phyloP scores from a whole-genome alignment of 1,140 invertebrate genomes.

The Melitaea cinxia region DNA sequence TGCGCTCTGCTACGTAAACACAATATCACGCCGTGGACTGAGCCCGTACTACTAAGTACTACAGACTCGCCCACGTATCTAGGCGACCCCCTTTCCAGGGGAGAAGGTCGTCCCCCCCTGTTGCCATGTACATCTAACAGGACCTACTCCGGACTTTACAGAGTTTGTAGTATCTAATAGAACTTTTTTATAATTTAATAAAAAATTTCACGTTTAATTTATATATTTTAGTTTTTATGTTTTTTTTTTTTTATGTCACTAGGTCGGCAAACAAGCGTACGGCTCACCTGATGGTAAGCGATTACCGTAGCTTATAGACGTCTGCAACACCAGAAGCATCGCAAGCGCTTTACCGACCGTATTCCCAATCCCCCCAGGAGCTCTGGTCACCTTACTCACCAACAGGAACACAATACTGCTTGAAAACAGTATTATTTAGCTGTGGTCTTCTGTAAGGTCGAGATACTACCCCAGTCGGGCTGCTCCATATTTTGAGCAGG shows the following conservation, averaged over 20 bases:
- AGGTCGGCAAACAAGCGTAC: too few species aligned
- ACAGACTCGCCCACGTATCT: constrained; percentile 78
- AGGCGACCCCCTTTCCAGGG: constrained; percentile 40
- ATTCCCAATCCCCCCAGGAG: too few species aligned
- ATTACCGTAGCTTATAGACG: too few species aligned
- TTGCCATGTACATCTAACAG: constrained; percentile 14
- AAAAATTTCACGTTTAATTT: neutral
- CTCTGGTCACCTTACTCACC: too few species aligned
- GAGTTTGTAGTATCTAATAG: constrained; percentile 4
- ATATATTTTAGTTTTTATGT: neutral
- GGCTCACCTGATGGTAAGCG: too few species aligned
- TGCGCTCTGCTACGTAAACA: constrained; percentile 71
- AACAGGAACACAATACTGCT: too few species aligned
- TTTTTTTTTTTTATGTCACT: neutral
- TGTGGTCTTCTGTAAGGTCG: too few species aligned
- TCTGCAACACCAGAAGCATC: too few species aligned
- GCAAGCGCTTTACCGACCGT: too few species aligned
- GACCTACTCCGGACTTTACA: constrained; percentile 7
- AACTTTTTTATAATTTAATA: neutral
- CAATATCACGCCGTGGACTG: constrained; percentile 62
- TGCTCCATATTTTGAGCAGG: too few species aligned
- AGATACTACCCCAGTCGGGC: too few species aligned
- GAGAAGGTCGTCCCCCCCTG: constrained; percentile 14
- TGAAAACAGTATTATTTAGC: too few species aligned
- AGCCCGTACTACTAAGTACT: constrained; percentile 76